phyloP scores from a whole-genome alignment of 2,113 vertebrate species.

The Nesogale talazaci region DNA sequence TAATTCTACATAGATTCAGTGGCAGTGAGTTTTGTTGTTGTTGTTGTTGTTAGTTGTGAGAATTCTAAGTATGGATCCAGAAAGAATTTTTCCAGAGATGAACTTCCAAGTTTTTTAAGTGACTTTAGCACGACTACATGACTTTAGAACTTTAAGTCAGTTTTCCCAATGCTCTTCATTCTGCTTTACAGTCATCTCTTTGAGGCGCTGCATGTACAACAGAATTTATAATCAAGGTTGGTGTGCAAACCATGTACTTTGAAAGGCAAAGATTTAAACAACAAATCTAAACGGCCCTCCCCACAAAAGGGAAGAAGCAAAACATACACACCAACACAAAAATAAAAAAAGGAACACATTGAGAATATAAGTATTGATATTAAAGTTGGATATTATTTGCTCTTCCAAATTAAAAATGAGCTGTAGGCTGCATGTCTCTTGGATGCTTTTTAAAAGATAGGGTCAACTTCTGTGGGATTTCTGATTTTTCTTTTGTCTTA shows the following conservation, averaged over 20 bases:
- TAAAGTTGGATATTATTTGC: background rate
- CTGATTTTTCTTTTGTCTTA: slow-evolving; percentile 17
- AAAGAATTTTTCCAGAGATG: slow-evolving; percentile 10
- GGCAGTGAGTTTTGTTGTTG: too few species aligned
- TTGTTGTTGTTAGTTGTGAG: background rate
- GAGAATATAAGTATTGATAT: background rate
- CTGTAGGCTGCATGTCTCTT: background rate
- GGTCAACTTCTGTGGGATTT: background rate
- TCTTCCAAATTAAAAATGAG: background rate
- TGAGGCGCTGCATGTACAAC: background rate
- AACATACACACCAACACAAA: background rate
- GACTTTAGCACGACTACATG: background rate
- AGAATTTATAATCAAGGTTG: background rate
- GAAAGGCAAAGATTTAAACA: background rate
- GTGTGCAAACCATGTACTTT: background rate
- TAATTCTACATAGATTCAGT: too few species aligned
- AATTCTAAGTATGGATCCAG: background rate
- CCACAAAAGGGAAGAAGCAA: background rate
- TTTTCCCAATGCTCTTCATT: background rate
- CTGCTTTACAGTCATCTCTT: background rate
- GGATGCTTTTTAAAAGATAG: background rate
- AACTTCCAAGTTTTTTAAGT: background rate
- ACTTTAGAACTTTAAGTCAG: background rate
- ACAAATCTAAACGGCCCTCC: background rate
- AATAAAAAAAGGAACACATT: background rate